Percentiles rank a stretch among this genome's conserved stretches.
Evolutionary conservation across 2,888 invertebrate genomes (phyloP).

Genomic region (Exocentrus adspersus): DNA sequence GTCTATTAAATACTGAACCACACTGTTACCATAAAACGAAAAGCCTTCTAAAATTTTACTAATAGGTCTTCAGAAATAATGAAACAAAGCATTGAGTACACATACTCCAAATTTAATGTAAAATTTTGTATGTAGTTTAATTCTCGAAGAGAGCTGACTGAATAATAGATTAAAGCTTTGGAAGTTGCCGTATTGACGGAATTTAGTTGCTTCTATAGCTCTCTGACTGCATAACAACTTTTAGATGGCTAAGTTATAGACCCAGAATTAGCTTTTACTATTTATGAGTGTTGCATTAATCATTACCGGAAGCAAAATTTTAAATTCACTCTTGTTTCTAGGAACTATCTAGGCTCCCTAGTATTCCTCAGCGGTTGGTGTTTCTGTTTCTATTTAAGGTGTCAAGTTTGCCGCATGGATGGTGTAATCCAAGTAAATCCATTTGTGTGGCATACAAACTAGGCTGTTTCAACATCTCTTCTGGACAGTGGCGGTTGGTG

Average conservation of each 20-base stretch:
- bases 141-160: conserved; percentile 11
- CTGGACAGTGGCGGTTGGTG: too few species aligned
- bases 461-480: too few species aligned
- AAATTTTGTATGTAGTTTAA: conserved; percentile 15
- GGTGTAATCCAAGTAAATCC: too few species aligned
- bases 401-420: too few species aligned
- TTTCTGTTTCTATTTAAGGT: too few species aligned
- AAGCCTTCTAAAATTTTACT: neutral
- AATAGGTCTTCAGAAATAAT: conserved; percentile 6
- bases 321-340: neutral
- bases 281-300: conserved; percentile 9
- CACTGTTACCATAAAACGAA: conserved; percentile 5
- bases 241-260: neutral
- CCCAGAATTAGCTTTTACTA: neutral
- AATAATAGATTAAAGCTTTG: conserved; percentile 19
- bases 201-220: conserved; percentile 7
- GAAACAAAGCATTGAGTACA: conserved; percentile 12
- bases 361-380: too few species aligned
- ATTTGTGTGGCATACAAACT: too few species aligned
- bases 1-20: neutral
- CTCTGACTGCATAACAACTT: neutral
- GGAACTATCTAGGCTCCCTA: too few species aligned
- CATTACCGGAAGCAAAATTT: neutral
- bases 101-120: conserved; percentile 24
- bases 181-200: conserved; percentile 20